These are phyloP conservation scores for Anorthoa munda DNA, from an alignment of 2,888 invertebrate species.

Conservation along the genomic window DNA sequence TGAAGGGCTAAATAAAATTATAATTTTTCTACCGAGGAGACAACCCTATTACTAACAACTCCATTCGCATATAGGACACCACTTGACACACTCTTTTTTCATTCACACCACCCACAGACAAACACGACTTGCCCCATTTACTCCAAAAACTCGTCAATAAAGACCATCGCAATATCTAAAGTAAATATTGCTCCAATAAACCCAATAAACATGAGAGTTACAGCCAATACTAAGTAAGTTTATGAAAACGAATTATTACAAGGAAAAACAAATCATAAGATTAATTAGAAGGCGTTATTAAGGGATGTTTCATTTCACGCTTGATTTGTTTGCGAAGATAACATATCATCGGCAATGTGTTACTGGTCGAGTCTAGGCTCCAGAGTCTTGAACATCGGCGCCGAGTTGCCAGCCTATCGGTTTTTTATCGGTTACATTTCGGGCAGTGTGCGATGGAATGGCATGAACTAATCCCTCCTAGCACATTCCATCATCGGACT, in stretches of 20 bases:
- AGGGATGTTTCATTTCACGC: constrained; percentile 31
- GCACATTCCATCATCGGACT: too few species aligned
- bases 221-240: constrained; percentile 28
- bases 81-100: not conserved
- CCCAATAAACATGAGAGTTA: constrained; percentile 47
- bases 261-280: constrained; percentile 53
- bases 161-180: constrained; percentile 38
- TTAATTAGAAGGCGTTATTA: constrained; percentile 50
- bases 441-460: too few species aligned
- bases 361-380: too few species aligned
- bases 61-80: not conserved
- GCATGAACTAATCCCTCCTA: too few species aligned
- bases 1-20: too few species aligned
- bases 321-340: constrained; percentile 13
- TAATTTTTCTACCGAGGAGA: too few species aligned
- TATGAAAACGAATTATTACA: constrained; percentile 44
- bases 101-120: not conserved
- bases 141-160: constrained; percentile 32
- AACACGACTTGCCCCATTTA: constrained; percentile 1
- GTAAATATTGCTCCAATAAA: constrained; percentile 31
- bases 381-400: too few species aligned
- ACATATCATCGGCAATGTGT: too few species aligned
- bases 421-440: too few species aligned
- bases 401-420: too few species aligned
- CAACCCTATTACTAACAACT: not conserved